Percentiles rank a stretch among this genome's conserved stretches.
Conservation (phyloP, 2,113 vertebrate genomes). For the Cephalopholis sonnerati region DNA sequence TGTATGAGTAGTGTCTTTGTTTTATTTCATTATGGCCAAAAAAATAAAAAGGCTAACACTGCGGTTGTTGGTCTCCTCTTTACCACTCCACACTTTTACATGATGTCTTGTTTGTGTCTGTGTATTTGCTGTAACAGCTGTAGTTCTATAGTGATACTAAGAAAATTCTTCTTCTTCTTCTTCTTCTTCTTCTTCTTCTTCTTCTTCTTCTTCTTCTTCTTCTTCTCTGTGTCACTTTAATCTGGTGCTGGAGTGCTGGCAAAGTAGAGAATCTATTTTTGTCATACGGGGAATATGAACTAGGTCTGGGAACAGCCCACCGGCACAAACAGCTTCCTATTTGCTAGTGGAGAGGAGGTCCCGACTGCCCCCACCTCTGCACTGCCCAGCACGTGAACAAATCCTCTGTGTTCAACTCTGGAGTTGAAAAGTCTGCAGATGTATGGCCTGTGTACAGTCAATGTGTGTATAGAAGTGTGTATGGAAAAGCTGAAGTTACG, state of each 20-base stretch:
- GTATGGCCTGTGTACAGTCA: background rate
- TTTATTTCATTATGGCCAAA: constrained; percentile 36
- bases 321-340: constrained; percentile 35
- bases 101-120: background rate
- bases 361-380: constrained; percentile 8
- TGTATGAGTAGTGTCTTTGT: constrained; percentile 7
- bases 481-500: constrained; percentile 2
- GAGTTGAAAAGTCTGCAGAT: constrained; percentile 21
- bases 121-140: background rate
- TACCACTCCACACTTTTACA: background rate
- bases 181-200: background rate
- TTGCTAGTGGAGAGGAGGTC: constrained; percentile 43
- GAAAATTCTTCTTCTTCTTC: background rate
- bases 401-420: constrained; percentile 42
- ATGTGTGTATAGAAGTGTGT: background rate
- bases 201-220: too few relatives aligned
- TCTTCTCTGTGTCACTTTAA: background rate
- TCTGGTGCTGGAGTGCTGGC: background rate
- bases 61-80: background rate
- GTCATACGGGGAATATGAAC: background rate
- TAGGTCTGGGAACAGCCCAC: constrained; percentile 11
- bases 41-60: constrained; percentile 15
- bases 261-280: constrained; percentile 35
- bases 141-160: background rate
- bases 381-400: constrained; percentile 46